Evolutionary conservation across 2,888 invertebrate genomes (phyloP).

Genomic region (Drosophila lutescens): DNA sequence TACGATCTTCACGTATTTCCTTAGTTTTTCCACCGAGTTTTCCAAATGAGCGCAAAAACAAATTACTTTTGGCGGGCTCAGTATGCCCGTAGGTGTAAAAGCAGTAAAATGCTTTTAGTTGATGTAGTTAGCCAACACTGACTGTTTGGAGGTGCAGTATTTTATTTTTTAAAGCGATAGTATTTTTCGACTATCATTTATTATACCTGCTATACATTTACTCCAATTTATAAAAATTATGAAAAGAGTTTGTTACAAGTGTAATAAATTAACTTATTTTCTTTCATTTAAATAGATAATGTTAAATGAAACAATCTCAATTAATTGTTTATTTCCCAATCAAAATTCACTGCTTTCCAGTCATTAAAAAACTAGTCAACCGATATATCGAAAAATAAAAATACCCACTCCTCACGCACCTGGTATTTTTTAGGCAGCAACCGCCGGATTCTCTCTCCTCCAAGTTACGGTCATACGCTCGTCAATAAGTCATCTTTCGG

Average conservation of each 20-base stretch:
- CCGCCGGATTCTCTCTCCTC: not conserved
- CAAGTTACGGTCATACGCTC: slow-evolving; percentile 46
- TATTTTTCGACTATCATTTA: no score
- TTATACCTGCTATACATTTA: no score
- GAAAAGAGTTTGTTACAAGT: no score
- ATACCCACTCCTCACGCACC: not conserved
- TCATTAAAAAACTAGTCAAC: no score
- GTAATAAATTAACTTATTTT: no score
- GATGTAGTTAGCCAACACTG: slow-evolving; percentile 33
- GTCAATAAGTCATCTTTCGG: slow-evolving; percentile 76
- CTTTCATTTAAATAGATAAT: no score
- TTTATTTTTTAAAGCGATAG: not conserved
- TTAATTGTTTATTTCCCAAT: no score
- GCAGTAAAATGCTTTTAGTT: no score
- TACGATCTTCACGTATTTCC: not conserved
- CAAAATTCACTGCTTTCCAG: no score
- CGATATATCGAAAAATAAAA: not conserved
- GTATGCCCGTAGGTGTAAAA: not conserved
- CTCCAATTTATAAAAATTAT: no score
- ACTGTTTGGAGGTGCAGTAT: not conserved
- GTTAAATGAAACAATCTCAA: no score
- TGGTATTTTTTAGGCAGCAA: slow-evolving; percentile 14
- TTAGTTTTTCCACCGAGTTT: slow-evolving; percentile 14
- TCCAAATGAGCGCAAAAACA: slow-evolving; percentile 39
- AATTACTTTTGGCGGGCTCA: slow-evolving; percentile 64